Evolutionary conservation across 2,113 vertebrate genomes (phyloP).

Genomic region (Anthoscopus minutus): DNA sequence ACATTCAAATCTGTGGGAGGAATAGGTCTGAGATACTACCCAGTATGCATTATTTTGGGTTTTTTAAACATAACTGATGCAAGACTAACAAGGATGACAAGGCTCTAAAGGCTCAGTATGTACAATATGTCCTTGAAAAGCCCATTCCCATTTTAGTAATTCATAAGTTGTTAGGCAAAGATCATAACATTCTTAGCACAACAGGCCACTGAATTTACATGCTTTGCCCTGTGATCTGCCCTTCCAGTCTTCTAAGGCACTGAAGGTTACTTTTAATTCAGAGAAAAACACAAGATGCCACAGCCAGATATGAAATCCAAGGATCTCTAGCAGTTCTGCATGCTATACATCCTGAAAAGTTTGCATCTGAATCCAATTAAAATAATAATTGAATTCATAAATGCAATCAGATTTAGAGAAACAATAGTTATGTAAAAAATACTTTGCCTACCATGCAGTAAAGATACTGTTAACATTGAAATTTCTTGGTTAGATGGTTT

Average conservation of each 20-base stretch:
- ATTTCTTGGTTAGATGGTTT: background rate
- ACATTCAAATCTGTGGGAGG: background rate
- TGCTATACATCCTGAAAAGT: background rate
- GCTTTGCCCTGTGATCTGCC: constrained; percentile 10
- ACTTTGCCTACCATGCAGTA: background rate
- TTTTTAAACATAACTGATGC: background rate
- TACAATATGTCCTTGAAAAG: background rate
- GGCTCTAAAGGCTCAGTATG: background rate
- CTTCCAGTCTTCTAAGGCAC: background rate
- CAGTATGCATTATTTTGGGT: background rate
- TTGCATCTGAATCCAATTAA: background rate
- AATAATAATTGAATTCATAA: background rate
- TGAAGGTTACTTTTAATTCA: background rate
- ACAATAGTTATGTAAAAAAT: background rate
- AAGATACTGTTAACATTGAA: background rate
- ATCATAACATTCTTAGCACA: background rate
- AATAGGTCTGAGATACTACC: background rate
- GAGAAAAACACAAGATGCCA: background rate
- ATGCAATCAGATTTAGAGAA: background rate
- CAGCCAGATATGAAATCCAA: background rate
- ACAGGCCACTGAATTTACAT: background rate
- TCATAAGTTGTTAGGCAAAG: constrained; percentile 8
- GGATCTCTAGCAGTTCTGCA: background rate
- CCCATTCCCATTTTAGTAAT: constrained; percentile 22
- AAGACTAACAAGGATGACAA: background rate